These are phyloP conservation scores for Hydrotaea diabolus DNA, from an alignment of 2,888 invertebrate species.

Conservation along the genomic window DNA sequence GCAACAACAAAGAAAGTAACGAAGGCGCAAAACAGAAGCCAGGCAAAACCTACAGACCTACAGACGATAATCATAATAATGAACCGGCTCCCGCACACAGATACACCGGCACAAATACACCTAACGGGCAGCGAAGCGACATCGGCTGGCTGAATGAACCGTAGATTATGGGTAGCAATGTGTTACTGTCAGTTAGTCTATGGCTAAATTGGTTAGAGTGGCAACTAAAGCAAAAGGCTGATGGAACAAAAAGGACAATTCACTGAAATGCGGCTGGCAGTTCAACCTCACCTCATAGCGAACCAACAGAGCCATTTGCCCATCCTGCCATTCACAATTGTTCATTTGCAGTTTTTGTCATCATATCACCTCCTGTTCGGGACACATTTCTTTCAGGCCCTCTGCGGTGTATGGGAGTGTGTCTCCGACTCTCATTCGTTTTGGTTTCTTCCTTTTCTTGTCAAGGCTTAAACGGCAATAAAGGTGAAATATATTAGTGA, in stretches of 20 bases:
- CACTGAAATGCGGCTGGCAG: conserved; percentile 10
- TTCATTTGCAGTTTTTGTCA: conserved; percentile 47
- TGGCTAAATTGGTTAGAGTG: conserved; percentile 48
- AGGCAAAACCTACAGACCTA: conserved; percentile 45
- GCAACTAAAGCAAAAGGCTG: conserved; percentile 26
- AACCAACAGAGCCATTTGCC: background rate
- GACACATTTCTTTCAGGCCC: conserved; percentile 34
- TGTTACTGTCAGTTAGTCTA: conserved; percentile 52
- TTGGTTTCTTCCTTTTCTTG: conserved; percentile 17
- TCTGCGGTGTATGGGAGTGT: background rate
- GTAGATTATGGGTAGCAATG: conserved; percentile 47
- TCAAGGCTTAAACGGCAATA: conserved; percentile 52
- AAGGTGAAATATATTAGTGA: conserved; percentile 46
- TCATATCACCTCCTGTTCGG: conserved; percentile 40
- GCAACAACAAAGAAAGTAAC: conserved; percentile 7
- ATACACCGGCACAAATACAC: background rate
- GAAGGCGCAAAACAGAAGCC: conserved; percentile 34
- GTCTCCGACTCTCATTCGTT: conserved; percentile 3
- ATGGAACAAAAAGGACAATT: conserved; percentile 36
- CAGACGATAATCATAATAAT: conserved; percentile 50
- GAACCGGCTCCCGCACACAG: conserved; percentile 35
- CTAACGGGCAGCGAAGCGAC: background rate
- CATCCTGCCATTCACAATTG: conserved; percentile 18
- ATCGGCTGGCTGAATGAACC: conserved; percentile 29
- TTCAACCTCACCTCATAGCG: background rate